These are phyloP conservation scores for Tricholauxania praeusta DNA, from an alignment of 2,888 invertebrate genomes.

Conservation along the genomic window DNA sequence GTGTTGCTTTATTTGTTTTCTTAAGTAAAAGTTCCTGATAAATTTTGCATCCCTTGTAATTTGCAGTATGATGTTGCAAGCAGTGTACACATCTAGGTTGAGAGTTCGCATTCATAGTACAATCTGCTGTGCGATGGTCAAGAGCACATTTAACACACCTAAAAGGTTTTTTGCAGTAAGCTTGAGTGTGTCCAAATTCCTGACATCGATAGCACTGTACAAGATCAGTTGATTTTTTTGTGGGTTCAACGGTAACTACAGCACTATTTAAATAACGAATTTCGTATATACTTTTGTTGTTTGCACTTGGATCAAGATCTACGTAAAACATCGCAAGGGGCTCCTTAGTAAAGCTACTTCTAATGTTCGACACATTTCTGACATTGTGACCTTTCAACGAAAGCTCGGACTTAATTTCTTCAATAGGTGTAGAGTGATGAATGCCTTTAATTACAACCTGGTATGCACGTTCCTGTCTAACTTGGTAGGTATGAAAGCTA, in stretches of 20 bases:
- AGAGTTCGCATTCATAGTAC: neutral
- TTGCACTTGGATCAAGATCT: too few relatives aligned
- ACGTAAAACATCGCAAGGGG: too few relatives aligned
- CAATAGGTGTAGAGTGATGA: constrained; percentile 28
- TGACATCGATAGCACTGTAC: constrained; percentile 3
- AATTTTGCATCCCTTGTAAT: constrained; percentile 26
- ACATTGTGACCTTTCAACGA: constrained; percentile 33
- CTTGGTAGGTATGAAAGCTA: constrained; percentile 28
- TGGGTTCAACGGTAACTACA: neutral
- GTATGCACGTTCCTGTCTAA: constrained; percentile 38
- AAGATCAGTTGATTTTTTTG: neutral
- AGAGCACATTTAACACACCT: constrained; percentile 8
- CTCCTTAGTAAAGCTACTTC: neutral
- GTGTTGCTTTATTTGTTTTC: neutral
- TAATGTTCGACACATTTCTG: constrained; percentile 22
- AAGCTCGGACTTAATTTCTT: constrained; percentile 16
- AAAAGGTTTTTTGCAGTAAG: constrained; percentile 1
- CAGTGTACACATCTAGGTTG: neutral
- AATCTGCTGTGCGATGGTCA: constrained; percentile 2
- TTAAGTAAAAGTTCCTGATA: constrained; percentile 7
- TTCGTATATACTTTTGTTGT: too few relatives aligned
- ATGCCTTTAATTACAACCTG: constrained; percentile 36
- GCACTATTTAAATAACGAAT: too few relatives aligned
- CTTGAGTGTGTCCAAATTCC: constrained; percentile 13
- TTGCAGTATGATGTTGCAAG: constrained; percentile 24